These are phyloP conservation scores for Lepidochrysops patricia DNA, from an alignment of 2,888 invertebrate species.

Conservation along the genomic window DNA sequence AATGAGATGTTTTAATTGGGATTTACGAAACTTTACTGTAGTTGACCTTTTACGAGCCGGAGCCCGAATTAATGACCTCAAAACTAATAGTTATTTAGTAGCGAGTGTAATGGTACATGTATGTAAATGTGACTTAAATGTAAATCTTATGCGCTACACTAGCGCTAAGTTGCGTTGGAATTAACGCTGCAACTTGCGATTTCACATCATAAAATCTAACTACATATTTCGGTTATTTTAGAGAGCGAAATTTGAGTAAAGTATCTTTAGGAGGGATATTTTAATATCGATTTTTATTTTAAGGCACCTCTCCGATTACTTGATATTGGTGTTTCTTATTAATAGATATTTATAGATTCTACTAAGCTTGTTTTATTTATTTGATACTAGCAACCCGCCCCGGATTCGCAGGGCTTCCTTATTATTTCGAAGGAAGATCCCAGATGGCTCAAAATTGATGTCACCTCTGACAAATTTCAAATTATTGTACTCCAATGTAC, in stretches of 20 bases:
- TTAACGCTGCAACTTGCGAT: background rate
- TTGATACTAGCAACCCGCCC: no score
- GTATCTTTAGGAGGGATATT: no score
- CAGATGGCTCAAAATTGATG: no score
- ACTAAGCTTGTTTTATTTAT: no score
- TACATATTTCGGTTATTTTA: background rate
- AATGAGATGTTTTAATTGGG: slow-evolving; percentile 13
- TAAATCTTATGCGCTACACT: slow-evolving; percentile 5
- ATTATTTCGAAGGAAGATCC: no score
- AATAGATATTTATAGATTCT: no score
- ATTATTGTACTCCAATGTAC: no score
- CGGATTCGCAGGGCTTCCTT: no score
- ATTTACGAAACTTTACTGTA: slow-evolving; percentile 11
- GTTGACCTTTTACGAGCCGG: slow-evolving; percentile 3
- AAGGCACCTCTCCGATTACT: no score
- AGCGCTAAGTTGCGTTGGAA: slow-evolving; percentile 1
- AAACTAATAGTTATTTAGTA: slow-evolving; percentile 8
- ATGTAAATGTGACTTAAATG: slow-evolving; percentile 2
- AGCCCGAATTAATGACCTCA: slow-evolving; percentile 9
- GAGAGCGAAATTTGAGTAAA: background rate
- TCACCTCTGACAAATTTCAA: no score
- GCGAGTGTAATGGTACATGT: slow-evolving; percentile 6
- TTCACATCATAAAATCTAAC: background rate
- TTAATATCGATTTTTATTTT: no score
- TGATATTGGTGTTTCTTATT: no score